phyloP scores from a whole-genome alignment of 2,113 vertebrate species.

The Nibea coibor region DNA sequence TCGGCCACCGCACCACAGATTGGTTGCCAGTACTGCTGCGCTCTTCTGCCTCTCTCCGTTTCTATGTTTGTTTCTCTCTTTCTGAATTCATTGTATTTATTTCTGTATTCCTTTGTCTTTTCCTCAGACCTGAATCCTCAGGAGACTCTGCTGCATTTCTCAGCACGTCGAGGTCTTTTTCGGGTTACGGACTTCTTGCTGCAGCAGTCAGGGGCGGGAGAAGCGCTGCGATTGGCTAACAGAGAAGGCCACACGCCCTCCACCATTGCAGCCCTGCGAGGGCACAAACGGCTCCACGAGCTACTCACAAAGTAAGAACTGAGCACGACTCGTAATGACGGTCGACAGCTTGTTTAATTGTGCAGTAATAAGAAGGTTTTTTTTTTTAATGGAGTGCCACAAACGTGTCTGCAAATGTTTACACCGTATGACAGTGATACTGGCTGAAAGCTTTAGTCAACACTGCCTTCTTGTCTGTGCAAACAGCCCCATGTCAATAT shows the following conservation, averaged over 20 bases:
- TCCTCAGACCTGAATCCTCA: slow-evolving; percentile 86
- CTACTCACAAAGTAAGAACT: slow-evolving; percentile 88
- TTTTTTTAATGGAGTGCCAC: background rate
- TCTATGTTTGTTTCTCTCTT: background rate
- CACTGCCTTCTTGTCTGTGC: slow-evolving; percentile 35
- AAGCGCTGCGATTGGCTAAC: slow-evolving; percentile 89
- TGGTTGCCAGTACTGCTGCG: background rate
- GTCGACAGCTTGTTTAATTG: background rate
- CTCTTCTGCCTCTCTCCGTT: background rate
- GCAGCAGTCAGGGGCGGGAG: slow-evolving; percentile 89
- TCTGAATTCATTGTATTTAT: slow-evolving; percentile 19
- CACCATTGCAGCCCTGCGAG: slow-evolving; percentile 86
- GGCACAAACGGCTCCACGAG: slow-evolving; percentile 85
- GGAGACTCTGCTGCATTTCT: slow-evolving; percentile 95
- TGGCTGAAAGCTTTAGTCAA: slow-evolving; percentile 20
- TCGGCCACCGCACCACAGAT: slow-evolving; percentile 9
- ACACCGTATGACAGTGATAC: slow-evolving; percentile 11
- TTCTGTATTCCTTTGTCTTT: slow-evolving; percentile 8
- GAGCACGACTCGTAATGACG: background rate
- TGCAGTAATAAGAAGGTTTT: background rate
- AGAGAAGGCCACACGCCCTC: slow-evolving; percentile 90
- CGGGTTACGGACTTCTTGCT: slow-evolving; percentile 89
- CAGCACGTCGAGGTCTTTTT: slow-evolving; percentile 89
- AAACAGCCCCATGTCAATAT: slow-evolving; percentile 55
- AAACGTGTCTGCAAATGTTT: too few species aligned